A percentile compares a stretch with the other conserved stretches of the same genome.
Conservation (phyloP, 1,140 invertebrate species). For the Notospermus geniculatus region DNA sequence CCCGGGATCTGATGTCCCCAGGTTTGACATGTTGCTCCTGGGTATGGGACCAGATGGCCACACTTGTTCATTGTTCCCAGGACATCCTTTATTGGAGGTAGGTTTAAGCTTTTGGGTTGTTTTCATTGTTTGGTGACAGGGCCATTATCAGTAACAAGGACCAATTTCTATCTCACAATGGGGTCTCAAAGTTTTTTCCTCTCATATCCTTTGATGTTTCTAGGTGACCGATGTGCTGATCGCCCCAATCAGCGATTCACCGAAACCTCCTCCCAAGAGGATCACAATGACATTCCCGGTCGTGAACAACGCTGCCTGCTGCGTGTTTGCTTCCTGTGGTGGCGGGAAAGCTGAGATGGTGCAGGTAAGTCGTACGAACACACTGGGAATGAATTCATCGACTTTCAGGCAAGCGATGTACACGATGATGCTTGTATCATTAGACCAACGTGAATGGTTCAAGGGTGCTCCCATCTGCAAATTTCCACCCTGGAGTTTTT, state of each 20-base stretch:
- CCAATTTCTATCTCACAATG: not conserved
- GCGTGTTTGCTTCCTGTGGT: slow-evolving; percentile 82
- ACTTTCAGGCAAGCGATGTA: too few relatives aligned
- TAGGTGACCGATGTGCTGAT: slow-evolving; percentile 65
- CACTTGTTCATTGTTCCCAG: slow-evolving; percentile 95
- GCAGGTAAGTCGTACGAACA: slow-evolving; percentile 63
- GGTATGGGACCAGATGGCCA: slow-evolving; percentile 99
- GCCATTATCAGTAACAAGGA: slow-evolving; percentile 9
- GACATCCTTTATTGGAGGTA: slow-evolving; percentile 64
- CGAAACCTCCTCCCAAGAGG: slow-evolving; percentile 88
- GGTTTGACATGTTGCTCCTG: slow-evolving; percentile 84
- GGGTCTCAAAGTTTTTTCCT: not conserved
- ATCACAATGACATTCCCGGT: slow-evolving; percentile 92
- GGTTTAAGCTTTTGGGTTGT: not conserved
- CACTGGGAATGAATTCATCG: too few relatives aligned
- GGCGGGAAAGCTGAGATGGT: slow-evolving; percentile 84
- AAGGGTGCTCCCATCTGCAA: too few relatives aligned
- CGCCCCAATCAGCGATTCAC: slow-evolving; percentile 84
- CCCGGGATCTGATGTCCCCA: slow-evolving; percentile 63
- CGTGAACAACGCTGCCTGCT: slow-evolving; percentile 81
- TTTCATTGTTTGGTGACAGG: not conserved
- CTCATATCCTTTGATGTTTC: slow-evolving; percentile 8
- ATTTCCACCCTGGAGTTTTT: too few relatives aligned
- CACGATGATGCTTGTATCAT: too few relatives aligned
- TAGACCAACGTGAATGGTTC: too few relatives aligned